Percentiles rank a stretch among this genome's conserved stretches.
These are phyloP conservation scores for Drosophila ohnishii DNA, from an alignment of 1,140 invertebrate species.

Conservation along the genomic window DNA sequence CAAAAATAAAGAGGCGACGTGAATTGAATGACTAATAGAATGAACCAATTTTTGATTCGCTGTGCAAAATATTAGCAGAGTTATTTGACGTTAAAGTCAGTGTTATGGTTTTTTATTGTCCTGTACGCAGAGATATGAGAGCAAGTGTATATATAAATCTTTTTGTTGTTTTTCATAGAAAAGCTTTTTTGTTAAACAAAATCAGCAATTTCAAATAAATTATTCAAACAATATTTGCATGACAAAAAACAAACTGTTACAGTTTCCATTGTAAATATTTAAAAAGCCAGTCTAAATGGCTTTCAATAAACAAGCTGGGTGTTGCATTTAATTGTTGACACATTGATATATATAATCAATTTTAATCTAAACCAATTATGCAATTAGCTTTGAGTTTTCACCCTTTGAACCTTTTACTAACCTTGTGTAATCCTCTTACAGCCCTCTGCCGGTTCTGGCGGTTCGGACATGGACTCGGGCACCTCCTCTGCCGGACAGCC, in stretches of 20 bases:
- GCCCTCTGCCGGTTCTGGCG: conserved; percentile 41
- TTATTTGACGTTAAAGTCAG: too few relatives aligned
- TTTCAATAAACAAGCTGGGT: background rate
- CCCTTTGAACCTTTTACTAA: background rate
- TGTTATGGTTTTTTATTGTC: too few relatives aligned
- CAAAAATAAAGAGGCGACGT: too few relatives aligned
- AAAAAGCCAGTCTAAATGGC: background rate
- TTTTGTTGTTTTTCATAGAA: conserved; percentile 4
- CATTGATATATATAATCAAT: background rate
- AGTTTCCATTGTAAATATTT: conserved; percentile 24
- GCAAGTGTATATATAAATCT: too few relatives aligned
- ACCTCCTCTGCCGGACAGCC: conserved; percentile 64
- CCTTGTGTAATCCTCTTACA: background rate
- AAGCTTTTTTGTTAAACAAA: background rate
- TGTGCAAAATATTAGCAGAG: too few relatives aligned
- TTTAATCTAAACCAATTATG: conserved; percentile 12
- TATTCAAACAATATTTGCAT: conserved; percentile 15
- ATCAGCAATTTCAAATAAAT: conserved; percentile 11
- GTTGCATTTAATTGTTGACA: background rate
- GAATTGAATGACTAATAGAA: too few relatives aligned
- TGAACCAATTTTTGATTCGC: too few relatives aligned
- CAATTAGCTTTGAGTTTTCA: background rate
- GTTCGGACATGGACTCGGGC: conserved; percentile 71
- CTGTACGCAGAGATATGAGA: too few relatives aligned
- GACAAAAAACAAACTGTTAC: conserved; percentile 9